phyloP scores from a whole-genome alignment of 1,140 invertebrate species.

The Lucilia sericata region DNA sequence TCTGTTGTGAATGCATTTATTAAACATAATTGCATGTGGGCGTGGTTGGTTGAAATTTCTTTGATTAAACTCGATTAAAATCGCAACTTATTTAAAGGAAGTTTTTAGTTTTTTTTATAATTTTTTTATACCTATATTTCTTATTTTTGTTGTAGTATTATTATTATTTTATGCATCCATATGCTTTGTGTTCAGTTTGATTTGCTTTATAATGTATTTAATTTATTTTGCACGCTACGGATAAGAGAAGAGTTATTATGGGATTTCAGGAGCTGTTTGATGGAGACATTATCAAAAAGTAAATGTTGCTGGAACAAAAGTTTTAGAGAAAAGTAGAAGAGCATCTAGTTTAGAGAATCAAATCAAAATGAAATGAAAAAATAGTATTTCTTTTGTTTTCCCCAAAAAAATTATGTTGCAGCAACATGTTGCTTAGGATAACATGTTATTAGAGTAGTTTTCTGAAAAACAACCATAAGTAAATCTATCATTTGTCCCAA shows the following conservation, averaged over 20 bases:
- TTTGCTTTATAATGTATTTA: constrained; percentile 40
- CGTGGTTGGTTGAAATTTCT: constrained; percentile 67
- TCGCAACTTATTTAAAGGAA: constrained; percentile 48
- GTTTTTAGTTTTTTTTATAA: not conserved
- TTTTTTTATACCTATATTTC: not conserved
- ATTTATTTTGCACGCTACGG: constrained; percentile 34
- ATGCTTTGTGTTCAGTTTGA: constrained; percentile 31
- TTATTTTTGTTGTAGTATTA: not conserved
- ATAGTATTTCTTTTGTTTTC: too few species aligned
- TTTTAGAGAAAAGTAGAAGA: too few species aligned
- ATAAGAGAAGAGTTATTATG: not conserved
- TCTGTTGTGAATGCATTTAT: constrained; percentile 56
- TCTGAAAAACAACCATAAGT: too few species aligned
- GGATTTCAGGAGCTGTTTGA: too few species aligned
- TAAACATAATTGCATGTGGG: constrained; percentile 67
- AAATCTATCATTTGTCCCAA: too few species aligned
- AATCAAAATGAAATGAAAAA: too few species aligned
- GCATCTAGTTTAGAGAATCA: too few species aligned
- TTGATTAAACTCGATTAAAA: constrained; percentile 68
- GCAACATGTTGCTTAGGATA: too few species aligned
- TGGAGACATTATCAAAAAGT: too few species aligned
- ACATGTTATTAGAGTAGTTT: too few species aligned
- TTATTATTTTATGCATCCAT: not conserved
- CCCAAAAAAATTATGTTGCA: too few species aligned
- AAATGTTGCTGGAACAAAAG: too few species aligned